Evolutionary conservation across 2,888 invertebrate genomes (phyloP), one percentile per base, ranked within the genome.

Genomic region (Drosophila nigricruria): DNA sequence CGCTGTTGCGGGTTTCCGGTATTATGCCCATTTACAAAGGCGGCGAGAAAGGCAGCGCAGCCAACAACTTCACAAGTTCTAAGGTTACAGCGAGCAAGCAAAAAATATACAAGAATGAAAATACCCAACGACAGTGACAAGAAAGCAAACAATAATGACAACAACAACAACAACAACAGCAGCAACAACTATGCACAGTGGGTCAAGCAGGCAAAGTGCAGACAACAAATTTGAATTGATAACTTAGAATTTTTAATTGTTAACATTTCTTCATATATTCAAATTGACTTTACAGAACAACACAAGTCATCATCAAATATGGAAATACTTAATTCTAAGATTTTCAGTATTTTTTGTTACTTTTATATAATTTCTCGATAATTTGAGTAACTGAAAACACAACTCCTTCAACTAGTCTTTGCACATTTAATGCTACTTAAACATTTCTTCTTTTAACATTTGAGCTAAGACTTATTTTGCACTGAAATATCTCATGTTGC

Each of bases 11-110:
- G 83, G 89, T 86, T 90, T 86, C 90, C 86, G 86, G 86, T 88
- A 86, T 88, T 86, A 88, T 90, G 89, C 80, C 77, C 88, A 88
- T 88, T 85, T 85, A 88, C 78, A 85, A 90, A 85, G 71, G 75
- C 87, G 69, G 73, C 82, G 70, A 72, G 82, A 81, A 84, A 76
- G 79, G 67, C 73, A 83, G 56, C 56, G 54, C 65, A 86, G 65
- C 30, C 81, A 69, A 84, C 69, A 87, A 80, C 81, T 80, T 74
- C 65, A 80, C 70, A 76, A 85, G 78, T 82, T 82, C 81, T 82
- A 88, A 90, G 87, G 87, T 80, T 88, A 83, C 75, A 82, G 75
- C 66, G 66, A 81, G 67, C 71, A 74, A 79, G 73, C 72, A 71
- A 82, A 81, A 25, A 47, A n/a, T n/a, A 10, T n/a, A 30, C 27